A percentile compares a stretch with the other conserved stretches of the same genome.
Conservation (phyloP, 2,113 vertebrate genomes). For the Hypanus sabinus region DNA sequence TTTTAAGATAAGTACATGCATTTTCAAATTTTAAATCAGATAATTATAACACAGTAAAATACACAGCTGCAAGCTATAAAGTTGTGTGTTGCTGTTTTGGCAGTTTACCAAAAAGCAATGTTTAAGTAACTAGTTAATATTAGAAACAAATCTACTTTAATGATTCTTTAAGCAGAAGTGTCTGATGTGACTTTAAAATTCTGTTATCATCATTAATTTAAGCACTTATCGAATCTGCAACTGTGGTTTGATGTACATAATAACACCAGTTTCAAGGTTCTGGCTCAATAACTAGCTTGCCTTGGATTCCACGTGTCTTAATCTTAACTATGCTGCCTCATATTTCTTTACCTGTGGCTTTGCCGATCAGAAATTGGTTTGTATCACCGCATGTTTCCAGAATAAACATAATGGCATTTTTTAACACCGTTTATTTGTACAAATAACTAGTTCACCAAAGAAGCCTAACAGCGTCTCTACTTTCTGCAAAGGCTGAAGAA, state of each 20-base stretch:
- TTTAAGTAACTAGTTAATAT: background rate
- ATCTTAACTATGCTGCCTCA: background rate
- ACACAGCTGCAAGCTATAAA: background rate
- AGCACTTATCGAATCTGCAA: background rate
- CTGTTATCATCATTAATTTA: background rate
- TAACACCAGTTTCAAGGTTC: background rate
- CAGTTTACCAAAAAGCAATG: background rate
- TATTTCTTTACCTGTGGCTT: background rate
- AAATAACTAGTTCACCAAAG: too few species aligned
- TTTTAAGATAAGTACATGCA: background rate
- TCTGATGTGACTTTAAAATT: background rate
- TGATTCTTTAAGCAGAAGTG: background rate
- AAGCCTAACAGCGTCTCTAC: too few species aligned
- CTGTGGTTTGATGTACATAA: background rate
- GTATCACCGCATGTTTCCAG: too few species aligned
- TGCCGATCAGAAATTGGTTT: too few species aligned
- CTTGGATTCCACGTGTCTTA: too few species aligned
- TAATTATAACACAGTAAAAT: background rate
- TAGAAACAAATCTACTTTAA: background rate
- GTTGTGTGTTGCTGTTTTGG: background rate
- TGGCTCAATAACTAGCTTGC: background rate
- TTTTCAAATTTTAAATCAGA: background rate
- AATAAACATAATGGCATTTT: too few species aligned
- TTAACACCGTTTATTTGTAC: too few species aligned
- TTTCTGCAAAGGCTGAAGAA: too few species aligned